Evolutionary conservation across 2,113 vertebrate species (phyloP), one percentile per base, ranked within the genome.

Genomic region (Eulemur rufifrons): DNA sequence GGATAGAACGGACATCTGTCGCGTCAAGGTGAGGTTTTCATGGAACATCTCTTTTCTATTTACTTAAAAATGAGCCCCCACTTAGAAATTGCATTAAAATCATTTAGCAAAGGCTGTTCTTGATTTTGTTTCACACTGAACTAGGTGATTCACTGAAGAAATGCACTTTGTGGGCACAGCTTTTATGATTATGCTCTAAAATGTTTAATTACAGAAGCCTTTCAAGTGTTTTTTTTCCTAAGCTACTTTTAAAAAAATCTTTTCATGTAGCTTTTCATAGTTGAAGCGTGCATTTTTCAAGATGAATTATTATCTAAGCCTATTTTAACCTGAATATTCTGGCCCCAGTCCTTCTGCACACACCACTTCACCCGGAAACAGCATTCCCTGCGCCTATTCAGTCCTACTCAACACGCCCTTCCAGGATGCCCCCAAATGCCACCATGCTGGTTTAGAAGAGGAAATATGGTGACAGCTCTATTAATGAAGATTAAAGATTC

Each of bases 161-260:
- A 77, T 39, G 37, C 27, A 8, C 81, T 82, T 74, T 50, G 59
- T 37, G 37, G 66, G 74, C 66, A 34, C 8, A 7, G 50, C 42
- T 86, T 69, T 96, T 82, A 77, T 71, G 86, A 92, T 66, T 45
- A 54, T 9, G 32, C 52, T 71, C 74, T 69, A 73, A 81, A 71
- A 95, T 96, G 66, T 86, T 89, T 93, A 77, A 97, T 96, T 93
- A 42, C 59, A 56, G 89, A 85, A 95, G 68, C 59, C 74, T 90
- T 95, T 86, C 61, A 82, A 86, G 32, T 86, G 61, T 50, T 56
- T 76, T 50, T 89, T 77, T 56, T 25, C 32, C 52, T 63, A 52
- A 89, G 89, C 83, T 84, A 37, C 71, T 80, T 78, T 39, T 14
- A 50, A 89, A 50, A 39, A 56, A 47, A 15, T 32, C 69, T 81